Conservation (phyloP, 2,113 vertebrate genomes). For the Fukomys damarensis region DNA sequence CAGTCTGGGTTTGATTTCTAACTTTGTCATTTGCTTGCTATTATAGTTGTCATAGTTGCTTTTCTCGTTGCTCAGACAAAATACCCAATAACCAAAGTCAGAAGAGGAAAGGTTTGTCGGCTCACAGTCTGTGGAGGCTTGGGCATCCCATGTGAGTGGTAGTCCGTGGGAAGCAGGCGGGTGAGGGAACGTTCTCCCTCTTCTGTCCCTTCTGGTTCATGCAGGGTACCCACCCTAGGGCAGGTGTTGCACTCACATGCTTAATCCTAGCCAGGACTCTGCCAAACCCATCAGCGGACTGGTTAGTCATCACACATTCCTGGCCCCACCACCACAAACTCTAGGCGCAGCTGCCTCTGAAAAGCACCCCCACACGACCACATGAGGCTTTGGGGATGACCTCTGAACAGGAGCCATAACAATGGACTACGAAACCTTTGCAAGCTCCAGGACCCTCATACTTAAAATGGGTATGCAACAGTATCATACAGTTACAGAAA, state of each 20-base stretch:
- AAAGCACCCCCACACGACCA: background rate
- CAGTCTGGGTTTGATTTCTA: background rate
- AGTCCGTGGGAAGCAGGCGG: background rate
- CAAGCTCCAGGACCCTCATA: background rate
- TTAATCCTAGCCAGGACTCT: background rate
- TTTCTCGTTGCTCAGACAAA: background rate
- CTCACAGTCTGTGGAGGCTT: background rate
- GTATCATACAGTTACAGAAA: background rate
- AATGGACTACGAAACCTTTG: background rate
- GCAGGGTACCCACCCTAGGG: background rate
- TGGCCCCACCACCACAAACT: background rate
- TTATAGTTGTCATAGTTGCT: background rate
- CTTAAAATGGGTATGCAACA: background rate
- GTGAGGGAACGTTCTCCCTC: background rate
- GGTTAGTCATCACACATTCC: background rate
- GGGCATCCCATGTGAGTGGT: no score
- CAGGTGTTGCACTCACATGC: background rate
- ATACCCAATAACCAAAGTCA: background rate
- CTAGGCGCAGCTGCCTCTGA: background rate
- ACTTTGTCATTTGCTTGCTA: background rate
- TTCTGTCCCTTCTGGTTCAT: background rate
- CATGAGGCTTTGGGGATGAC: background rate
- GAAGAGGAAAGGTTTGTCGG: background rate
- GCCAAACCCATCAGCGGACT: background rate
- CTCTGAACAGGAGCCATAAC: background rate